These are phyloP conservation scores for Psephotus haematonotus DNA, from an alignment of 2,113 vertebrate genomes.

Conservation along the genomic window DNA sequence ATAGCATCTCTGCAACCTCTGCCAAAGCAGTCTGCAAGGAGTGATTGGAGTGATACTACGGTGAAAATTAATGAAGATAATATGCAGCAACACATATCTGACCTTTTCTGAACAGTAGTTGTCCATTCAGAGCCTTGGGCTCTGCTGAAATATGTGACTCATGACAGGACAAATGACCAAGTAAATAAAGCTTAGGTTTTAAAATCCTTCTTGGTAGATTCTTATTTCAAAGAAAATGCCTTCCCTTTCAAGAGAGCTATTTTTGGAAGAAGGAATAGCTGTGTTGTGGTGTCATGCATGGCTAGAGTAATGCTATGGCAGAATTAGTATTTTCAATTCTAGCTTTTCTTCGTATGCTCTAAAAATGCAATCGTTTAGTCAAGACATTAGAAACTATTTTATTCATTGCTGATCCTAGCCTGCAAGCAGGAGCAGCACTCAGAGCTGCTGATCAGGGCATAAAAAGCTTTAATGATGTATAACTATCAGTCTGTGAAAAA, in stretches of 20 bases:
- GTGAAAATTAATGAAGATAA: neutral
- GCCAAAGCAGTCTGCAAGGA: neutral
- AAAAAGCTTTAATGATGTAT: slow-evolving; percentile 10
- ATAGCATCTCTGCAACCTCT: neutral
- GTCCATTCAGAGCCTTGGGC: neutral
- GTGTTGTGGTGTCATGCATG: neutral
- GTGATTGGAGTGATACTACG: neutral
- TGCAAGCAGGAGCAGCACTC: neutral
- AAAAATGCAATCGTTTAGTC: neutral
- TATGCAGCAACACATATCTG: neutral
- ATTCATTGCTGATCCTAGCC: neutral
- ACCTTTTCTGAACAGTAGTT: neutral
- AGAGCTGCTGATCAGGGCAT: neutral
- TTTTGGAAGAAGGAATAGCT: neutral
- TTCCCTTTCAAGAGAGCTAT: neutral
- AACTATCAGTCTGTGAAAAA: slow-evolving; percentile 18
- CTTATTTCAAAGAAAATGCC: neutral
- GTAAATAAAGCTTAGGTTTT: neutral
- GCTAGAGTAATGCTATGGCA: neutral
- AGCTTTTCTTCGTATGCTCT: neutral
- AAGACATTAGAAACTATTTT: neutral
- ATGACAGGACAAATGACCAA: neutral
- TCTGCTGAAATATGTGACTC: neutral
- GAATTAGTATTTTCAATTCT: neutral
- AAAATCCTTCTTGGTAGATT: neutral